Percentiles rank a stretch among this genome's conserved stretches.
Conservation (phyloP, 2,888 invertebrate species). For the Nephrocerus scutellatus region DNA sequence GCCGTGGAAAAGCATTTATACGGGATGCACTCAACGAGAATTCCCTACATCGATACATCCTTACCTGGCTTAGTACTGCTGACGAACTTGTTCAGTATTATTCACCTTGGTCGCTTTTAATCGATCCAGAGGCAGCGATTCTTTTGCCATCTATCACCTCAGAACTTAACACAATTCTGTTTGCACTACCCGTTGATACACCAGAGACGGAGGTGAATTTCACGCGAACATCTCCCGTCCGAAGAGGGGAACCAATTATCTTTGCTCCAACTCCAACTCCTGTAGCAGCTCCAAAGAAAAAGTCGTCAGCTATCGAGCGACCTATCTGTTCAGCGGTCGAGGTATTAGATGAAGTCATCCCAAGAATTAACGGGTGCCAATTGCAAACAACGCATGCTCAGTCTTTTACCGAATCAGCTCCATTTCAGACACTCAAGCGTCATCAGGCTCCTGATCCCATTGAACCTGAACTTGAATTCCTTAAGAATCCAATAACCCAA, state of each 20-base stretch:
- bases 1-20: conserved; percentile 68
- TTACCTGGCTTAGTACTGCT: conserved; percentile 64
- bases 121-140: conserved; percentile 70
- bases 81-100: conserved; percentile 62
- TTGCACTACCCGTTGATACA: conserved; percentile 88
- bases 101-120: conserved; percentile 77
- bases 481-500: conserved; percentile 32
- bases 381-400: too few species aligned
- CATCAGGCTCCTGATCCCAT: conserved; percentile 33
- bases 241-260: conserved; percentile 60
- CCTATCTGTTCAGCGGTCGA: too few species aligned
- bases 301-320: conserved; percentile 32
- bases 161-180: conserved; percentile 81
- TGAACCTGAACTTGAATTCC: conserved; percentile 35
- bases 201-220: conserved; percentile 62
- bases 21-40: conserved; percentile 85
- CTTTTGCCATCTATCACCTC: conserved; percentile 80
- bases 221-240: conserved; percentile 30
- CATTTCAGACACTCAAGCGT: too few species aligned
- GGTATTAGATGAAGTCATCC: too few species aligned
- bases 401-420: too few species aligned
- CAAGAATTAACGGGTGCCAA: too few species aligned
- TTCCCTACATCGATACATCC: conserved; percentile 75
- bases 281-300: conserved; percentile 24
- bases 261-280: conserved; percentile 58